Percentiles rank a stretch among this genome's conserved stretches.
These are phyloP conservation scores for Chlorodrepanis virens DNA, from an alignment of 2,113 vertebrate genomes.

Conservation along the genomic window DNA sequence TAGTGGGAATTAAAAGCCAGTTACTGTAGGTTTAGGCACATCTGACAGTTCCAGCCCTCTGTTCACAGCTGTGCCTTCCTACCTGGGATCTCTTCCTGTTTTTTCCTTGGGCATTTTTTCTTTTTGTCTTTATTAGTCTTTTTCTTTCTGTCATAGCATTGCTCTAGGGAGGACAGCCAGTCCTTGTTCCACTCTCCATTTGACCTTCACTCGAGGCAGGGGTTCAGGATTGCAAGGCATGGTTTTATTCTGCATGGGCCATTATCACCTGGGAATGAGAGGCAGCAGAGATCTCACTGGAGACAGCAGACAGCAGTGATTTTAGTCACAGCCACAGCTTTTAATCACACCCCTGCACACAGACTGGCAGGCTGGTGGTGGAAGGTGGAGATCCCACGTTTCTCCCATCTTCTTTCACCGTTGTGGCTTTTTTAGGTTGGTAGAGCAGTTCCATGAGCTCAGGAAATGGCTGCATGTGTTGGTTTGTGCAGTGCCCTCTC, in stretches of 20 bases:
- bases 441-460: background rate
- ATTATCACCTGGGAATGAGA: background rate
- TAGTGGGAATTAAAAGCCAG: slow-evolving; percentile 1
- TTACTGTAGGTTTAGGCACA: background rate
- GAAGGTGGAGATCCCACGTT: background rate
- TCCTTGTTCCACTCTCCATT: background rate
- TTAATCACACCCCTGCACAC: background rate
- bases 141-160: background rate
- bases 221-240: background rate
- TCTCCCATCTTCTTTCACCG: background rate
- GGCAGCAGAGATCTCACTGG: background rate
- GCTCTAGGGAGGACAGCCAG: background rate
- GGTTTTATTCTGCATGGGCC: accelerated
- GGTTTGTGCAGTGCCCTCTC: background rate
- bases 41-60: background rate
- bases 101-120: background rate
- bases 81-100: background rate
- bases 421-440: background rate
- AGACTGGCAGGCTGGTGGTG: background rate
- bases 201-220: background rate
- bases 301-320: background rate
- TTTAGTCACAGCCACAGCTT: background rate
- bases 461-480: background rate
- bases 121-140: background rate
- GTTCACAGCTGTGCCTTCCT: background rate